phyloP scores from a whole-genome alignment of 2,888 invertebrate genomes.

The Eupithecia abbreviata region DNA sequence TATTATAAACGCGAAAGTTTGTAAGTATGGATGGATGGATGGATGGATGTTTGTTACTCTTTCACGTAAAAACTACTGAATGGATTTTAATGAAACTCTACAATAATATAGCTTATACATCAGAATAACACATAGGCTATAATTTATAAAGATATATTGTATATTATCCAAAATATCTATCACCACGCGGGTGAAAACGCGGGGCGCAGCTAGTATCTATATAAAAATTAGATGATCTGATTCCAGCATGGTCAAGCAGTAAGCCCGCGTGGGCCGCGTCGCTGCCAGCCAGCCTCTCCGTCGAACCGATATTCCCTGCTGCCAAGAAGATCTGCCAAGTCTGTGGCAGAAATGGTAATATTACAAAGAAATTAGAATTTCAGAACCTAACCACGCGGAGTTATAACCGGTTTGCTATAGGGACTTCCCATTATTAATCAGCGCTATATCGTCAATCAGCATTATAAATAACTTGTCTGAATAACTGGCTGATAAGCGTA shows the following conservation, averaged over 20 bases:
- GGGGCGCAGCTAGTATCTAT: too few relatives aligned
- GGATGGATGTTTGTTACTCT: too few relatives aligned
- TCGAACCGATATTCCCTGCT: conserved; percentile 70
- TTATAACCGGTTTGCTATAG: not conserved
- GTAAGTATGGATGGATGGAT: too few relatives aligned
- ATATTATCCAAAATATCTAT: too few relatives aligned
- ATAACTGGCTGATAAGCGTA: not conserved
- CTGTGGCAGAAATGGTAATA: conserved; percentile 76
- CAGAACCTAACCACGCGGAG: not conserved
- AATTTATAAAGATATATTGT: too few relatives aligned
- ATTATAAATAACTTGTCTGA: not conserved
- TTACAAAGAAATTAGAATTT: not conserved
- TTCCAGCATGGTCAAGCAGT: conserved; percentile 61
- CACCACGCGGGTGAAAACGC: too few relatives aligned
- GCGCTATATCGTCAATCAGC: not conserved
- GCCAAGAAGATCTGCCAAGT: conserved; percentile 75
- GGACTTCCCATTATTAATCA: not conserved
- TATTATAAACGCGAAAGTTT: too few relatives aligned
- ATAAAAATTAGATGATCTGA: not conserved
- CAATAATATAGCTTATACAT: too few relatives aligned
- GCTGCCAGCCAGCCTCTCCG: conserved; percentile 72
- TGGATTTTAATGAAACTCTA: too few relatives aligned
- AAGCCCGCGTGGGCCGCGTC: conserved; percentile 72
- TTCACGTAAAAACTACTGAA: too few relatives aligned
- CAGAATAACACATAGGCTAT: too few relatives aligned